Evolutionary conservation across 2,797 vertebrate species (phyloP).

Genomic region (Arremon aurantiirostris): DNA sequence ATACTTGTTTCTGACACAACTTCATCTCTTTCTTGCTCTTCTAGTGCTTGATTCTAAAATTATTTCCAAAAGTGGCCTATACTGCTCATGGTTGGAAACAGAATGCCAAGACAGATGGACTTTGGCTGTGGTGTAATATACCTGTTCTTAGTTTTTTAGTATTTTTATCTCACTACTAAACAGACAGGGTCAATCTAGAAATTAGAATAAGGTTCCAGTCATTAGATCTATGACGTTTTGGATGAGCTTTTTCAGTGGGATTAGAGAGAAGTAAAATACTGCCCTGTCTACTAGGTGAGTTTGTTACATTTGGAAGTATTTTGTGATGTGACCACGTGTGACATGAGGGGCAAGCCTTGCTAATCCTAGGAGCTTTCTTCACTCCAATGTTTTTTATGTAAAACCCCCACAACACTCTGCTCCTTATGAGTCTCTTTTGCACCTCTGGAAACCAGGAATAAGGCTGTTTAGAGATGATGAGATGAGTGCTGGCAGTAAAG

Average conservation of each 20-base stretch:
- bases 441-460: constrained; percentile 11
- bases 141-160: not conserved
- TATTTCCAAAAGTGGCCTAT: not conserved
- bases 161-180: not conserved
- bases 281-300: not conserved
- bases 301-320: not conserved
- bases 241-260: not conserved
- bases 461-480: not conserved
- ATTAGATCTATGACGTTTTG: not conserved
- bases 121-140: not conserved
- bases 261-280: not conserved
- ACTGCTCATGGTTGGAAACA: not conserved
- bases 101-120: not conserved
- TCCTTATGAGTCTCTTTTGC: not conserved
- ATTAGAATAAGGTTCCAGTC: not conserved
- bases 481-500: constrained; percentile 3
- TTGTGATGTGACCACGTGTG: not conserved
- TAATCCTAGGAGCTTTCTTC: not conserved
- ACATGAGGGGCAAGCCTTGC: not conserved
- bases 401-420: not conserved
- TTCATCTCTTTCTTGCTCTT: not conserved
- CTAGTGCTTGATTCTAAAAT: not conserved
- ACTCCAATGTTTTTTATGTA: not conserved
- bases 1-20: not conserved
- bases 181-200: not conserved